A percentile compares a stretch with the other conserved stretches of the same genome.
phyloP scores from a whole-genome alignment of 2,888 invertebrate genomes.

The Anticlea derivata region DNA sequence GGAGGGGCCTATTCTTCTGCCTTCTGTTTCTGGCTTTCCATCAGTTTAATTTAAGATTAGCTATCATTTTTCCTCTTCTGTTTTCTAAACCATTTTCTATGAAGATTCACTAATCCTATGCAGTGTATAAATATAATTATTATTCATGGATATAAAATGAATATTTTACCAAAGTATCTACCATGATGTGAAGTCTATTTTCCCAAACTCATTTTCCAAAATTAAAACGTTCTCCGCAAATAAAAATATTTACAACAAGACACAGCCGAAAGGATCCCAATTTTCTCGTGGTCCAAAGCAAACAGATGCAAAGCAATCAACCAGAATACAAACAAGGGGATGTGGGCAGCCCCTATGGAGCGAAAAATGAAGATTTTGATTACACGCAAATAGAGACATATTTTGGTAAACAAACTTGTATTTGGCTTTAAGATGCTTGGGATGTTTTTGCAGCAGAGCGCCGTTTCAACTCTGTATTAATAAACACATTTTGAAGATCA shows the following conservation, averaged over 20 bases:
- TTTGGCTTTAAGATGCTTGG: not conserved
- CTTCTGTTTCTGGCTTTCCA: too few relatives aligned
- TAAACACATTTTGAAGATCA: too few relatives aligned
- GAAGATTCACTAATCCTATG: too few relatives aligned
- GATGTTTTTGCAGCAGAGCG: too few relatives aligned
- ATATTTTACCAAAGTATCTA: too few relatives aligned
- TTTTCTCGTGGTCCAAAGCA: constrained; percentile 34
- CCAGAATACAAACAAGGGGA: constrained; percentile 32
- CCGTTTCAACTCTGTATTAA: too few relatives aligned
- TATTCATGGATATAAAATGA: too few relatives aligned
- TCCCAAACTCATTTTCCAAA: constrained; percentile 9
- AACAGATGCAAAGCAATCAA: constrained; percentile 39
- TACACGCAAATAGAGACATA: constrained; percentile 30
- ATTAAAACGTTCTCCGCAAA: constrained; percentile 24
- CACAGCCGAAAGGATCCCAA: constrained; percentile 31
- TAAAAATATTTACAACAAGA: constrained; percentile 33
- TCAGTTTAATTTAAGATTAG: too few relatives aligned
- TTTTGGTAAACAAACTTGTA: constrained; percentile 11
- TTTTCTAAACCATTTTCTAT: too few relatives aligned
- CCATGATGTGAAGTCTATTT: not conserved
- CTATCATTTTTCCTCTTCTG: too few relatives aligned
- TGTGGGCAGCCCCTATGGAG: constrained; percentile 28
- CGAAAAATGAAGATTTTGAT: constrained; percentile 36
- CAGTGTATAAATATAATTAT: too few relatives aligned
- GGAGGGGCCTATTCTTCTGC: too few relatives aligned